Percentiles rank a stretch among this genome's conserved stretches.
These are phyloP conservation scores for Vulpes ferrilata DNA, from an alignment of 2,113 vertebrate genomes.

Conservation along the genomic window DNA sequence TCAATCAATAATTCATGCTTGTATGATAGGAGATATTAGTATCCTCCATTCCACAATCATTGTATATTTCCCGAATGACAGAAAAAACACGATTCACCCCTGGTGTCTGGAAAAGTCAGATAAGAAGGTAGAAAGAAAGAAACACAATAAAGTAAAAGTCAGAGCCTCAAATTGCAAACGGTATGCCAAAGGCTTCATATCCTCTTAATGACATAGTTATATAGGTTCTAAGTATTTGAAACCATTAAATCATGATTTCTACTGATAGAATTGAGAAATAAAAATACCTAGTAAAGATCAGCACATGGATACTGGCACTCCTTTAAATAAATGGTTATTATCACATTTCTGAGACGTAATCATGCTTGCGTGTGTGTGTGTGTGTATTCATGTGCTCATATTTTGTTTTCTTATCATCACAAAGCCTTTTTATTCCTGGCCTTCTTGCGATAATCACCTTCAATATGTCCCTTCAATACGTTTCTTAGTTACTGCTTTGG, in stretches of 20 bases:
- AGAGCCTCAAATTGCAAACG: neutral
- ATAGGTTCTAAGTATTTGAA: neutral
- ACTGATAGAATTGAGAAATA: neutral
- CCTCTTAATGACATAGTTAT: neutral
- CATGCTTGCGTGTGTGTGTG: too few relatives aligned
- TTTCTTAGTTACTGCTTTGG: neutral
- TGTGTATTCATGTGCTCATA: neutral
- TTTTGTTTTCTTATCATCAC: neutral
- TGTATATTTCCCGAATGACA: neutral
- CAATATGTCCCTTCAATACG: neutral
- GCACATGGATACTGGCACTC: neutral
- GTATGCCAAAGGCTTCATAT: neutral
- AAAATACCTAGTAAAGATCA: neutral
- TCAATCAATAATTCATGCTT: neutral
- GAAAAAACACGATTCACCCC: neutral
- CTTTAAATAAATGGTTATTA: neutral
- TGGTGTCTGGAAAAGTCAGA: slow-evolving; percentile 36
- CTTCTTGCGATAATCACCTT: neutral
- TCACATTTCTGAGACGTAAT: neutral
- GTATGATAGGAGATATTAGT: neutral
- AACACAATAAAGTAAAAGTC: neutral
- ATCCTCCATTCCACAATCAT: neutral
- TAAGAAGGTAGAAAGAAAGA: neutral
- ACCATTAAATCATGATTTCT: neutral
- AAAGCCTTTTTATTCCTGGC: neutral